These are phyloP conservation scores for Drosophila parvula DNA, from an alignment of 1,140 invertebrate genomes.

Conservation along the genomic window DNA sequence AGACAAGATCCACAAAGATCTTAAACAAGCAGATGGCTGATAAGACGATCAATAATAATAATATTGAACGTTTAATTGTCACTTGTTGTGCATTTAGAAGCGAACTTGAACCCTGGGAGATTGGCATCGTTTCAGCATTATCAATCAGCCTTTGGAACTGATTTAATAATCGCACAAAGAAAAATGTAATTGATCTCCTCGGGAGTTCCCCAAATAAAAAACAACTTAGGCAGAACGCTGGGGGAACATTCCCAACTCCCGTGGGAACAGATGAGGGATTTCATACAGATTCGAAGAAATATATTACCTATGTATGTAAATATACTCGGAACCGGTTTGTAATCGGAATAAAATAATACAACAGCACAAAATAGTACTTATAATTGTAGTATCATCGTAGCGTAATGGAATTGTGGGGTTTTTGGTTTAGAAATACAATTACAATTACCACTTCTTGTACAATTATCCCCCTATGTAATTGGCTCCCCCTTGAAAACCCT, in stretches of 20 bases:
- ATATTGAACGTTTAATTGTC: constrained; percentile 1
- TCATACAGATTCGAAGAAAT: background rate
- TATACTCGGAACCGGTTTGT: background rate
- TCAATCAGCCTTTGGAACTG: background rate
- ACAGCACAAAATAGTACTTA: background rate
- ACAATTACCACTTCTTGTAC: background rate
- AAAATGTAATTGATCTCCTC: background rate
- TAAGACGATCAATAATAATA: constrained; percentile 2
- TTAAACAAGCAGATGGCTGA: background rate
- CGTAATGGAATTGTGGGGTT: background rate
- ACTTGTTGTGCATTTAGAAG: background rate
- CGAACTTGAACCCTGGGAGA: background rate
- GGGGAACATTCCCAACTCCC: background rate
- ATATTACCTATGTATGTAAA: background rate
- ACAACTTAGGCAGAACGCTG: background rate
- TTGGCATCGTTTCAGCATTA: background rate
- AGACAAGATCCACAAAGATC: background rate
- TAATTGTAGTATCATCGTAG: too few species aligned
- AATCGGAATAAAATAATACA: background rate
- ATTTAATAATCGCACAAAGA: background rate
- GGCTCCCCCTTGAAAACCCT: background rate
- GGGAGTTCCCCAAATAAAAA: constrained; percentile 3
- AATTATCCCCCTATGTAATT: background rate
- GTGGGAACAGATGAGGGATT: background rate
- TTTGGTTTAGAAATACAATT: constrained; percentile 1